Conservation (phyloP, 2,797 vertebrate species). For the Rhinichthys osculus region DNA sequence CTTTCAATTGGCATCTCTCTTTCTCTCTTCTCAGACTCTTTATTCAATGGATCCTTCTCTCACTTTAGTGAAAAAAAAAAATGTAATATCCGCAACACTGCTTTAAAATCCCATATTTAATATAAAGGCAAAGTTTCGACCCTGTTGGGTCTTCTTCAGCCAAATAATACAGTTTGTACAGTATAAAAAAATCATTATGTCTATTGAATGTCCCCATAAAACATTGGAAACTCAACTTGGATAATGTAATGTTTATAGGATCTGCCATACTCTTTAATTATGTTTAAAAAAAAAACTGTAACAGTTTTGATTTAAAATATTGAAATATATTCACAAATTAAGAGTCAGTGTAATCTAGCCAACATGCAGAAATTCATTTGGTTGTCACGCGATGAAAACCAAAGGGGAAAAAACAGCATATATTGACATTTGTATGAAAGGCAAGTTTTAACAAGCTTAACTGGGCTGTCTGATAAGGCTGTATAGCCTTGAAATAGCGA, state of each 20-base stretch:
- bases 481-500: neutral
- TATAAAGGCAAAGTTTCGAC: no score
- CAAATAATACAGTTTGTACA: no score
- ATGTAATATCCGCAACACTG: no score
- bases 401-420: no score
- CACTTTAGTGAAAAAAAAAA: neutral
- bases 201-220: no score
- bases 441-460: neutral
- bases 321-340: neutral
- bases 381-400: neutral
- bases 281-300: neutral
- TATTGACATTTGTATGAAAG: neutral
- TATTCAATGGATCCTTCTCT: neutral
- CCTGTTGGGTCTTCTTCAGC: neutral
- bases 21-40: neutral
- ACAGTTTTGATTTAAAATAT: neutral
- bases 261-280: neutral
- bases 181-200: no score
- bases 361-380: neutral
- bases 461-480: neutral
- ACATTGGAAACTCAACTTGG: neutral
- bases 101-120: no score
- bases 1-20: neutral
- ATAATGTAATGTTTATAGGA: neutral
- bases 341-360: neutral